Base-by-base conservation (phyloP, 1,140 invertebrate genomes). In the Zeugodacus cucurbitae region DNA sequence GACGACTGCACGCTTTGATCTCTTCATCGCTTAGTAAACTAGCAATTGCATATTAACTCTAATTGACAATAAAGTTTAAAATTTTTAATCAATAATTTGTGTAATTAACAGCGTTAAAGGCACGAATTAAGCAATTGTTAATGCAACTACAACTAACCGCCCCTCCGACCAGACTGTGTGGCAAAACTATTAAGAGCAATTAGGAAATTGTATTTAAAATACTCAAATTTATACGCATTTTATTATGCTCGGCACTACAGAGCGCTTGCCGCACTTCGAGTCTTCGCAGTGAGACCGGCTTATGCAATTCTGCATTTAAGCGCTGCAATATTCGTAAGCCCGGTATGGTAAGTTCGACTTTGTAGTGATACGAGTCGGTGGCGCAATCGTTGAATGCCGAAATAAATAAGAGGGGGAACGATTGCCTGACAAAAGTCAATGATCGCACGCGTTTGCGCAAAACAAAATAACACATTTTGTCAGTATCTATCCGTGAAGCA, bases 371-470 rank as follows among this genome's bases (percentile, higher is more conserved):
- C 22, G 20, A 44, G 70, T n/a, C 86, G 64, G 58, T 64, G 64
- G 87, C 48, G 48, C 58, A 48, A 20, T 74, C 10, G 70, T 22
- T 74, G 37, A 41, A 22, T 74, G 70, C 17, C 70, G 37, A 41
- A 74, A 74, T 29, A 74, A 37, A n/a, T 29, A 67, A 26, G 26
- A 37, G 70, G 70, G 70, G 34, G 14, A 74, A 44, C 70, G 34
- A 74, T 88, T 54, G 87, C 87, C 87, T 88, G 87, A 88, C 78
- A 86, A 88, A 88, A 88, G 87, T 88, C 87, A 88, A 88, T 88
- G 87, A 88, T 86, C 87, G 78, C 82, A 85, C 70, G 74, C 74
- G 59, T 10, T 34, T 87, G 87, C 62, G 62, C 44, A 44, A 48
- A 85, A 32, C 70, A 44, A 82, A 32, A 64, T 41, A 20, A 34